phyloP scores from a whole-genome alignment of 2,888 invertebrate species.

The Tachystola acroxantha region DNA sequence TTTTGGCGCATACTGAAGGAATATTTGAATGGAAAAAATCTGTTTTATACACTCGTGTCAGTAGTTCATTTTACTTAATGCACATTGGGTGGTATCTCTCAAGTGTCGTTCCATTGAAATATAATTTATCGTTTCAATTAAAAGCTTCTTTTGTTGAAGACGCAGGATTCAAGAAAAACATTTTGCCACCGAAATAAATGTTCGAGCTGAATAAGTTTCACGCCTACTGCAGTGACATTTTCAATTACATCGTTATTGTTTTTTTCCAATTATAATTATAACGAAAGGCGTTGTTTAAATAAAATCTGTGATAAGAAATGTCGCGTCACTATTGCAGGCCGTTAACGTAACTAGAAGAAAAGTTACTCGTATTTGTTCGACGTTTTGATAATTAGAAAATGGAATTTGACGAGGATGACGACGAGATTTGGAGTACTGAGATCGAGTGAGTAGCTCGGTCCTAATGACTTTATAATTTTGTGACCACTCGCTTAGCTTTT shows the following conservation, averaged over 20 bases:
- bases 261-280: not conserved
- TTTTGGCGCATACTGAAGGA: too few relatives aligned
- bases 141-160: slow-evolving; percentile 22
- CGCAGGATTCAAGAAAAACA: too few relatives aligned
- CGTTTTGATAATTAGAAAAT: slow-evolving; percentile 3
- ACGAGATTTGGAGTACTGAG: slow-evolving; percentile 47
- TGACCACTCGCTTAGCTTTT: slow-evolving; percentile 7
- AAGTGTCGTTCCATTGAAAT: slow-evolving; percentile 17
- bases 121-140: slow-evolving; percentile 26
- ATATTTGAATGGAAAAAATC: too few relatives aligned
- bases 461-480: not conserved
- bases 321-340: not conserved
- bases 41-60: too few relatives aligned
- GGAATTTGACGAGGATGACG: slow-evolving; percentile 30
- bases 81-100: slow-evolving; percentile 17
- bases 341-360: not conserved
- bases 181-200: slow-evolving; percentile 1
- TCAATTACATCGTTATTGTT: not conserved
- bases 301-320: not conserved
- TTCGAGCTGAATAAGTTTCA: not conserved
- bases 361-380: not conserved
- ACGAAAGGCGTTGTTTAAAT: not conserved
- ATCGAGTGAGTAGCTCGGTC: slow-evolving; percentile 47
- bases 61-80: too few relatives aligned
- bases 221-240: not conserved